These are phyloP conservation scores for Palythoa grandis DNA, from an alignment of 92 coral and sea anemone genomes.

Conservation along the genomic window DNA sequence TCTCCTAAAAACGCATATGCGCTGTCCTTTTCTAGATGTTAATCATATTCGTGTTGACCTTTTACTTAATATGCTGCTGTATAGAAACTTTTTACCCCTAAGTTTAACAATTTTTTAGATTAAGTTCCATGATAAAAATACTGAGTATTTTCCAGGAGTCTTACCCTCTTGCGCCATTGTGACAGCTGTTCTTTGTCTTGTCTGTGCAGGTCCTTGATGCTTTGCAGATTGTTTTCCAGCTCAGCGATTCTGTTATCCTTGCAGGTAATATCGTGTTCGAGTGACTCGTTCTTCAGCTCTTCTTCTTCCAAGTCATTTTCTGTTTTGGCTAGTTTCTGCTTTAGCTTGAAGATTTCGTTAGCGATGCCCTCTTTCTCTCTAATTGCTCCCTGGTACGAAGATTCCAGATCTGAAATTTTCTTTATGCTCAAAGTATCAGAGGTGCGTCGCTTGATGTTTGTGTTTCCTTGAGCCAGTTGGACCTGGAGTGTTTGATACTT, in stretches of 20 bases:
- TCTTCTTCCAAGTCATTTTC: slow-evolving; percentile 73
- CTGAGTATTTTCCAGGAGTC: neutral
- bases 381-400: slow-evolving; percentile 69
- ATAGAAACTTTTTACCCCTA: too few species aligned
- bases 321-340: slow-evolving; percentile 70
- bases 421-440: slow-evolving; percentile 68
- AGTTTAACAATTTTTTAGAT: too few species aligned
- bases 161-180: slow-evolving; percentile 76
- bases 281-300: slow-evolving; percentile 66
- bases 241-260: slow-evolving; percentile 68
- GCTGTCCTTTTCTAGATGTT: too few species aligned
- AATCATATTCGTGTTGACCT: too few species aligned
- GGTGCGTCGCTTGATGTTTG: slow-evolving; percentile 50
- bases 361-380: slow-evolving; percentile 81
- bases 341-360: slow-evolving; percentile 66
- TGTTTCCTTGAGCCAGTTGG: slow-evolving; percentile 65
- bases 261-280: slow-evolving; percentile 70
- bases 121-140: neutral
- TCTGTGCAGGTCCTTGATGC: slow-evolving; percentile 79
- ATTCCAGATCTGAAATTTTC: slow-evolving; percentile 78
- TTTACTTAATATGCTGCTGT: too few species aligned
- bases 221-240: slow-evolving; percentile 68
- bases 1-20: too few species aligned
- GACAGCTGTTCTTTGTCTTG: slow-evolving; percentile 77
- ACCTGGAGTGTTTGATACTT: slow-evolving; percentile 74